Conservation (phyloP, 2,113 vertebrate genomes). For the Phalacrocorax pelagicus region DNA sequence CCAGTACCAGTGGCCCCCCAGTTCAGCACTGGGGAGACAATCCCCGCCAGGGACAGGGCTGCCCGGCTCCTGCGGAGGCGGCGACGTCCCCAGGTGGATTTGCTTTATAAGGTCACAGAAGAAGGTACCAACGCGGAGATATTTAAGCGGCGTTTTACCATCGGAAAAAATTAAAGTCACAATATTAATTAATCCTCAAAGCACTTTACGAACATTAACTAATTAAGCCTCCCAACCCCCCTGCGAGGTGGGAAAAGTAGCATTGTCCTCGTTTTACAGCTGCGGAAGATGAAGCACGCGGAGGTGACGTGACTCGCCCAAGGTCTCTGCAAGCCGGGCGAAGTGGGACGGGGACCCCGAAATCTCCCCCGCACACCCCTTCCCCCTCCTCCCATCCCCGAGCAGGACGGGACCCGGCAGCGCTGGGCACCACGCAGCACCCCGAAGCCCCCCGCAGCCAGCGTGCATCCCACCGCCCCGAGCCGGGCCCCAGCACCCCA, state of each 20-base stretch:
- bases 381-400: background rate
- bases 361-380: accelerated
- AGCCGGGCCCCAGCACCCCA: background rate
- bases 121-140: background rate
- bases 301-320: background rate
- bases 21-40: background rate
- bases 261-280: slow-evolving; percentile 27
- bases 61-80: background rate
- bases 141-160: background rate
- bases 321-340: accelerated
- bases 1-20: background rate
- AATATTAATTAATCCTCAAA: slow-evolving; percentile 71
- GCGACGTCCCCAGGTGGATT: accelerated
- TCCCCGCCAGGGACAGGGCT: background rate
- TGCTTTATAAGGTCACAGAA: background rate
- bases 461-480: accelerated
- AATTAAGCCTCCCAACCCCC: slow-evolving; percentile 57
- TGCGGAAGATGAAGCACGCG: accelerated
- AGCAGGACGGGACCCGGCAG: background rate
- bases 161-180: slow-evolving; percentile 42
- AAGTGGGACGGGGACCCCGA: background rate
- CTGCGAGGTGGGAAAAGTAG: slow-evolving; percentile 27
- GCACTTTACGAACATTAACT: slow-evolving; percentile 62
- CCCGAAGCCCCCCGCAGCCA: background rate
- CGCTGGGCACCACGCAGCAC: background rate